Evolutionary conservation across 2,888 invertebrate genomes (phyloP).

Genomic region (Chymomyza fuscimana): DNA sequence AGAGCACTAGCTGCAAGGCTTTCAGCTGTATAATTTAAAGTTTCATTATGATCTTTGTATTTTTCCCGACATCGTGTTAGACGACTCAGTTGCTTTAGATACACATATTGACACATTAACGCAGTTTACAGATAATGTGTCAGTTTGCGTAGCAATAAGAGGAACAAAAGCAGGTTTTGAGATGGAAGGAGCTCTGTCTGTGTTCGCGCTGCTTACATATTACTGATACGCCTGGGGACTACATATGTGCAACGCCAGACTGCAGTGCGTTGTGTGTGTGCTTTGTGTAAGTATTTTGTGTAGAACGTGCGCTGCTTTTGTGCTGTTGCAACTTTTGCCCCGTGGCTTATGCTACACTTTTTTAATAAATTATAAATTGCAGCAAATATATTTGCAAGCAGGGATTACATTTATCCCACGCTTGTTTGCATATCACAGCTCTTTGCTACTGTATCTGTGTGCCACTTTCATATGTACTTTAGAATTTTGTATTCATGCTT

Average conservation of each 20-base stretch:
- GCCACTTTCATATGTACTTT: constrained; percentile 54
- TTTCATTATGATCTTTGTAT: no score
- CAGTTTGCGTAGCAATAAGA: no score
- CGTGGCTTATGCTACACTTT: constrained; percentile 62
- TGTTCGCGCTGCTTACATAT: neutral
- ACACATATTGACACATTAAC: no score
- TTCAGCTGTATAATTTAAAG: no score
- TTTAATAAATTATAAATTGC: constrained; percentile 74
- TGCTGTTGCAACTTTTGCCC: constrained; percentile 50
- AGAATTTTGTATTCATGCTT: constrained; percentile 69
- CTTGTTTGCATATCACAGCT: constrained; percentile 65
- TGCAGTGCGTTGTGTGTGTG: constrained; percentile 17
- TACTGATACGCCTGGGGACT: constrained; percentile 4
- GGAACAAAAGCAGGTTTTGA: no score
- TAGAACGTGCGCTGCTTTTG: constrained; percentile 49
- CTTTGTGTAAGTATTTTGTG: constrained; percentile 11
- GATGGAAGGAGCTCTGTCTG: no score
- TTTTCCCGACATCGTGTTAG: no score
- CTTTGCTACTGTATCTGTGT: constrained; percentile 43
- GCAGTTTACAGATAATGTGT: no score
- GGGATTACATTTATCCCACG: constrained; percentile 64
- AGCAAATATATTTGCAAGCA: constrained; percentile 73
- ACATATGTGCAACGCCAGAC: neutral
- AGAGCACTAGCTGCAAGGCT: no score
- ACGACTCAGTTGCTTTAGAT: no score